Evolutionary conservation across 2,888 invertebrate genomes (phyloP).

Genomic region (Mythimna lalbum): DNA sequence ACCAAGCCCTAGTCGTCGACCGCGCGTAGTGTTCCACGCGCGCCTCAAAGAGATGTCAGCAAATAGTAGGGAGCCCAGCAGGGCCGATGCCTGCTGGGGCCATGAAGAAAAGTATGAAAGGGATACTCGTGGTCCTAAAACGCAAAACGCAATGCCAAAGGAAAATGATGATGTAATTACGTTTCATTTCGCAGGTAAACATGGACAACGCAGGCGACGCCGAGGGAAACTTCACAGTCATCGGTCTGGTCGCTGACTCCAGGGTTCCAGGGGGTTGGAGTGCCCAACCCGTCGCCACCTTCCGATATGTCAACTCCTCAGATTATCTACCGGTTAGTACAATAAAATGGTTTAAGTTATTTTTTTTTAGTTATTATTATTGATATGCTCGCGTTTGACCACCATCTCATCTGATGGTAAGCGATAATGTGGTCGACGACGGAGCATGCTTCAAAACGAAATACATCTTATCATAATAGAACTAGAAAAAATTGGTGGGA

Average conservation of each 20-base stretch:
- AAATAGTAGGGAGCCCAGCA: too few species aligned
- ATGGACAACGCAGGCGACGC: constrained; percentile 97
- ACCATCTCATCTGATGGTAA: too few species aligned
- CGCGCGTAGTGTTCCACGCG: too few species aligned
- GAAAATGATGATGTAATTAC: not conserved
- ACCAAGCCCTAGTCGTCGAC: too few species aligned
- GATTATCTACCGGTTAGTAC: constrained; percentile 91
- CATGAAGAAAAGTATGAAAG: too few species aligned
- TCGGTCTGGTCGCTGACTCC: constrained; percentile 93
- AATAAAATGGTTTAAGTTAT: not conserved
- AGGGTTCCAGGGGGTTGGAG: constrained; percentile 91
- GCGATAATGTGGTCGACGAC: too few species aligned
- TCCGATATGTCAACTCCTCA: constrained; percentile 91
- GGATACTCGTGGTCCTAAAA: too few species aligned
- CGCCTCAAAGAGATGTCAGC: too few species aligned
- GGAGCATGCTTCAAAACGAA: too few species aligned
- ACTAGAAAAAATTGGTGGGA: not conserved
- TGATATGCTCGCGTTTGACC: too few species aligned
- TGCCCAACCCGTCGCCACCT: constrained; percentile 95
- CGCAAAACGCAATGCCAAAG: too few species aligned
- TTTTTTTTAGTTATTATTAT: not conserved
- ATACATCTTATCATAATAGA: not conserved
- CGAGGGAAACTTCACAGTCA: constrained; percentile 97
- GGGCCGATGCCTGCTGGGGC: too few species aligned
- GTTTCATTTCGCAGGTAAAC: constrained; percentile 90